Evolutionary conservation across 2,113 vertebrate species (phyloP), one percentile per base, ranked within the genome.

Genomic region (Chrysochloris asiatica): DNA sequence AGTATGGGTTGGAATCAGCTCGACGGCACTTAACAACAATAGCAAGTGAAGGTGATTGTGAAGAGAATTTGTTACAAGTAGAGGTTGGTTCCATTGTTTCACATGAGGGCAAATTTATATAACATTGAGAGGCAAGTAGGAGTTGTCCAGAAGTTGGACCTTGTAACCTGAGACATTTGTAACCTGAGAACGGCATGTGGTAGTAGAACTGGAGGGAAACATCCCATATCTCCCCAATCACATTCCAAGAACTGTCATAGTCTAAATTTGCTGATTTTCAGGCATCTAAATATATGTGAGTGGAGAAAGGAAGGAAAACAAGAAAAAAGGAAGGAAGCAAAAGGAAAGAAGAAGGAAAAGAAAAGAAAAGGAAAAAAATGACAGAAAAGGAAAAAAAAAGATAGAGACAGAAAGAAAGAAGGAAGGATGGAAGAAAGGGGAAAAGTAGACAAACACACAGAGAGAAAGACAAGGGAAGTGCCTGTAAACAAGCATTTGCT

Each of bases 191-290:
- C 59, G 30, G 59, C 28, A 4, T 33, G 8, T 63, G 9, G 30
- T 45, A 48, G 19, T 7, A 67, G 54, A 90, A 45, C 54, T 82
- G 38, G 77, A 86, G 45, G 45, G 38, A 59, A 61, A 41, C 47
- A 12, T 65, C 28, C 38, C 43, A n/a, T 7, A 1, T 6, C 9
- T n/a, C 63, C n/a, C 43, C 16, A 41, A 10, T 67, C 52, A 87
- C 87, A 88, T 87, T 69, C 65, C 41, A 52, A n/a, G n/a, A 59
- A 63, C 21, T 86, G 28, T 83, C 79, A 82, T 30, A 33, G 36
- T 85, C 36, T 63, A 36, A 71, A 75, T 21, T 56, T 41, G 56
- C 12, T 77, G 63, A 47, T 30, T 17, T 91, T 80, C 26, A 75
- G 63, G 28, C 4, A 30, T 87, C 33, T 36, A 52, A 30, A 48